These are phyloP conservation scores for Pantelozetes paolii DNA, from an alignment of 2,888 invertebrate genomes.

Conservation along the genomic window DNA sequence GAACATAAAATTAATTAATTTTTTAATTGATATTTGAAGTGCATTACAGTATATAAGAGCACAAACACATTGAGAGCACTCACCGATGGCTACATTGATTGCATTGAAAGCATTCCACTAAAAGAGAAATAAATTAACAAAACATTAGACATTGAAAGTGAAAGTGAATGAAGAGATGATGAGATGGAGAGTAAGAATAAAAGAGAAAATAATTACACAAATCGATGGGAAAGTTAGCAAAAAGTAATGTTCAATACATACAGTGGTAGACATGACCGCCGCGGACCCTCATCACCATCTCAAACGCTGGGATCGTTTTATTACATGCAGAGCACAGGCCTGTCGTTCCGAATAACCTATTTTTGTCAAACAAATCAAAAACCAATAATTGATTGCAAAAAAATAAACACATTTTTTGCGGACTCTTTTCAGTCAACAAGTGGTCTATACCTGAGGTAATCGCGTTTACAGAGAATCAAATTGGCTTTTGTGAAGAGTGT, in stretches of 20 bases:
- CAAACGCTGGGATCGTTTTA: conserved; percentile 88
- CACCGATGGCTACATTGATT: conserved; percentile 91
- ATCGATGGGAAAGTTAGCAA: neutral
- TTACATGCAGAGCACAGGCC: conserved; percentile 74
- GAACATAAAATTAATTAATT: conserved; percentile 29
- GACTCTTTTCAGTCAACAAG: no score
- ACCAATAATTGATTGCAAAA: neutral
- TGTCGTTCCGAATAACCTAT: conserved; percentile 48
- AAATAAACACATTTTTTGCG: neutral
- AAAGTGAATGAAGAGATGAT: neutral
- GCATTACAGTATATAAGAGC: conserved; percentile 51
- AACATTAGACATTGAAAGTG: conserved; percentile 12
- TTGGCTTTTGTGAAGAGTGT: conserved; percentile 86
- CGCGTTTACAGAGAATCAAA: conserved; percentile 82
- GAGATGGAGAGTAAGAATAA: no score
- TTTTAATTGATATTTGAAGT: conserved; percentile 51
- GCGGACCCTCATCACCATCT: conserved; percentile 91
- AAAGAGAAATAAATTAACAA: conserved; percentile 16
- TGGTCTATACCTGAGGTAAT: conserved; percentile 72
- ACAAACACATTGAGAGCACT: conserved; percentile 84
- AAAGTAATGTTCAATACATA: neutral
- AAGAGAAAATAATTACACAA: conserved; percentile 17
- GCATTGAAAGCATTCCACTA: conserved; percentile 68
- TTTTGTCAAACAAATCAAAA: neutral
- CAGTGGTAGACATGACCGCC: conserved; percentile 63